Evolutionary conservation across 2,888 invertebrate genomes (phyloP).

Genomic region (Meganola albula): DNA sequence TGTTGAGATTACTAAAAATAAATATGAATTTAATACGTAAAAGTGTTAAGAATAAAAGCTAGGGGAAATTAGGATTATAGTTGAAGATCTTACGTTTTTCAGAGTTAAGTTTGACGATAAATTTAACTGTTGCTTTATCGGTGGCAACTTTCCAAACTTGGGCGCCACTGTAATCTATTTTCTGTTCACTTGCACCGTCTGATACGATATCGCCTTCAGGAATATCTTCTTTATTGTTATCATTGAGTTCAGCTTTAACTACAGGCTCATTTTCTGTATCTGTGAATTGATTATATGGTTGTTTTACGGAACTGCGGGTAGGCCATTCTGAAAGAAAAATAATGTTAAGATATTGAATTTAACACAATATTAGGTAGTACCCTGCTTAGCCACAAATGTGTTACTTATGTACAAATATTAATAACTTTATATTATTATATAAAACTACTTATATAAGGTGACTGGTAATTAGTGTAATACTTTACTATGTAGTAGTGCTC

Average conservation of each 20-base stretch:
- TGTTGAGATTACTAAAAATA: constrained; percentile 75
- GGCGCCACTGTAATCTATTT: constrained; percentile 83
- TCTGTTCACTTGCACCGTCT: constrained; percentile 30
- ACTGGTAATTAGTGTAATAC: too few species aligned
- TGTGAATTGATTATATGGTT: constrained; percentile 36
- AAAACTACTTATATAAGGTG: too few species aligned
- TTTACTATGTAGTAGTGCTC: too few species aligned
- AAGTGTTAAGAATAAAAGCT: too few species aligned
- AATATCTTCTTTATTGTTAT: constrained; percentile 14
- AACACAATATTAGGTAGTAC: too few species aligned
- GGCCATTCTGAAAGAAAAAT: constrained; percentile 60
- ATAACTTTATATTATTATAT: too few species aligned
- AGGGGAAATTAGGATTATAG: not conserved
- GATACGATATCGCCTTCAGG: constrained; percentile 22
- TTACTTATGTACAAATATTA: too few species aligned
- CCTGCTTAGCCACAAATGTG: too few species aligned
- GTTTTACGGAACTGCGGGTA: constrained; percentile 51
- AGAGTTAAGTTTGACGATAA: constrained; percentile 50
- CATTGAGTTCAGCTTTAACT: constrained; percentile 6
- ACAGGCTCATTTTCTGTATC: constrained; percentile 22
- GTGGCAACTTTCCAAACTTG: constrained; percentile 85
- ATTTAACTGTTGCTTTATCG: constrained; percentile 60
- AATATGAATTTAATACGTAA: too few species aligned
- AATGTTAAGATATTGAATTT: too few species aligned
- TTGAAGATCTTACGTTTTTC: constrained; percentile 52